Evolutionary conservation across 2,888 invertebrate genomes (phyloP).

Genomic region (Ophonus ardosiacus): DNA sequence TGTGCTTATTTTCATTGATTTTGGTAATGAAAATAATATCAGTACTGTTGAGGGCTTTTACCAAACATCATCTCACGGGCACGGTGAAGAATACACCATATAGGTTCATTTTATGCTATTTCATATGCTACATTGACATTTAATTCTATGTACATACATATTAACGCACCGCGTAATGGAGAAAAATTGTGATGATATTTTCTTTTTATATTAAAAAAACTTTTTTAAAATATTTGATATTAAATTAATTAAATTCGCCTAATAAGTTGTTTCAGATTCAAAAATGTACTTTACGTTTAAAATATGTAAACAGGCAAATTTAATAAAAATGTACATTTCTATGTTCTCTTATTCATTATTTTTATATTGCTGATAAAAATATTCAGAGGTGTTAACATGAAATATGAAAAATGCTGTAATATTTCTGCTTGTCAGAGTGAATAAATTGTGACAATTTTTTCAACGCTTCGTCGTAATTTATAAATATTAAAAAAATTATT

Average conservation of each 20-base stretch:
- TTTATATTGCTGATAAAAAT: neutral
- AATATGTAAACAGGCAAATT: neutral
- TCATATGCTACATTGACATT: too few relatives aligned
- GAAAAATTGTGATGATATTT: too few relatives aligned
- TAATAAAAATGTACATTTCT: neutral
- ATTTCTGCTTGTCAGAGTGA: slow-evolving; percentile 25
- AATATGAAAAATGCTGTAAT: slow-evolving; percentile 23
- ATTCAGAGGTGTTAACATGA: neutral
- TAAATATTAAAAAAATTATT: slow-evolving; percentile 47
- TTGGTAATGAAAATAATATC: too few relatives aligned
- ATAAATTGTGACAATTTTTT: slow-evolving; percentile 28
- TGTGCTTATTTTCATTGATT: too few relatives aligned
- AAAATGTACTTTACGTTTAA: neutral
- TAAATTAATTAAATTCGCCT: neutral
- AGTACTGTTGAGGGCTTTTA: too few relatives aligned
- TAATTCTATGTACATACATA: too few relatives aligned
- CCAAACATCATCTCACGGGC: too few relatives aligned
- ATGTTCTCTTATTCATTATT: neutral
- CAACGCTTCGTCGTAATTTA: slow-evolving; percentile 16
- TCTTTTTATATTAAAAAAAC: too few relatives aligned
- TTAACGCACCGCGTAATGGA: too few relatives aligned
- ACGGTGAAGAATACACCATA: too few relatives aligned
- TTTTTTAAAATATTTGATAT: too few relatives aligned
- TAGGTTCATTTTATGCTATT: too few relatives aligned
- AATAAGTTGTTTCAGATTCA: neutral